Base-by-base conservation (phyloP, 2,797 vertebrate genomes). In the Tiaroga cobitis region DNA sequence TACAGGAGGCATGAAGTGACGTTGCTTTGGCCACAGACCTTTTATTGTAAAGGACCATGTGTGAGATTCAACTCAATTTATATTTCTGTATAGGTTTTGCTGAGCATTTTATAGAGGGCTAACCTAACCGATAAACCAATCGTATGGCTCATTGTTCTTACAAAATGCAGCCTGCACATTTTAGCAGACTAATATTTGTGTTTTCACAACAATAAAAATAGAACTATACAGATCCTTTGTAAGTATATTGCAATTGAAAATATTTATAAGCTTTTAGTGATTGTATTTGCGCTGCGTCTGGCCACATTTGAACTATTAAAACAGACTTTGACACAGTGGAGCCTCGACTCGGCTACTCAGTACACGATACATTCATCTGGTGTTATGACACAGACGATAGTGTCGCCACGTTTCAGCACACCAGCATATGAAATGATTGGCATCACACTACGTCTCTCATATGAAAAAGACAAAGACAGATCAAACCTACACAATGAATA, bases 321-420 rank as follows among this genome's bases (percentile, higher is more conserved):
- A 43, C 61, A 37, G 69, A 43, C 61, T 81, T 61, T 54, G 73
- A 84, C 82, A 85, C 74, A 61, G 24, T 79, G 65, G n/a, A 78
- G 46, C 77, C 72, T 85, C 54, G 77, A 67, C 72, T 81, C 67
- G 13, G 76, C 83, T 83, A 54, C 41, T 43, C 69, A 49, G 84
- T 65, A 87, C 89, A 87, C 83, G 83, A 72, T 90, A 93, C 92
- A 94, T 93, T 94, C 92, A 92, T 86, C 85, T 84, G 87, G 83
- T 74, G 81, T 86, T 63, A 65, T 49, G 24, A 87, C 82, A 86
- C 65, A n/a, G 77, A n/a, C 73, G 39, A 85, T 72, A 41, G 77
- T 32, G 49, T 81, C 43, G 34, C 39, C 69, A 39, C 65, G 51
- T 88, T 79, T 80, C 43, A n/a, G 43, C 78, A 82, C 85, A 81